A percentile compares a stretch with the other conserved stretches of the same genome.
phyloP scores from a whole-genome alignment of 92 coral and sea anemone species.

The Palythoa heliodiscus region DNA sequence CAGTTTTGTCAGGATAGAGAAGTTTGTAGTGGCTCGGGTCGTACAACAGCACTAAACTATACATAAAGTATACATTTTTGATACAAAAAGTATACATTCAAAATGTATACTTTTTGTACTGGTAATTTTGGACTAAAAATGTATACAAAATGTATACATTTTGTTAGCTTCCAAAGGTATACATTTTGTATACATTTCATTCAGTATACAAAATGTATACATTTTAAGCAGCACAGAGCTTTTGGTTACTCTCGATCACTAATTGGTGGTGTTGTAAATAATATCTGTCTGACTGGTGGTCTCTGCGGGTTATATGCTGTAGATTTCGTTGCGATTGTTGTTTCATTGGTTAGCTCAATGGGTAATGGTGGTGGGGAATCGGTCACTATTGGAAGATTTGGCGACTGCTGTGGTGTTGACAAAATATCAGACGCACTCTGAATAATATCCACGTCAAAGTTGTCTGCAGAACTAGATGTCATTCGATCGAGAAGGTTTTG shows the following conservation, averaged over 20 bases:
- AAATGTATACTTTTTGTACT: too few relatives aligned
- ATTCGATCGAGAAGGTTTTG: neutral
- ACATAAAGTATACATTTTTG: too few relatives aligned
- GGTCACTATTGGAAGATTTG: neutral
- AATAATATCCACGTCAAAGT: constrained; percentile 1
- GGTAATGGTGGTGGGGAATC: neutral
- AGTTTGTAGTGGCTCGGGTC: constrained; percentile 54
- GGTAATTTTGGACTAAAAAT: too few relatives aligned
- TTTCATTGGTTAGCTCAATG: constrained; percentile 6
- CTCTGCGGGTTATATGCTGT: constrained; percentile 10
- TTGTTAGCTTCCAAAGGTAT: too few relatives aligned
- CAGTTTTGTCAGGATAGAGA: constrained; percentile 58
- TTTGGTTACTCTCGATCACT: too few relatives aligned
- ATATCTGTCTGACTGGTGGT: too few relatives aligned
- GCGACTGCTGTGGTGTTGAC: neutral
- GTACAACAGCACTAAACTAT: constrained; percentile 54
- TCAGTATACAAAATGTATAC: too few relatives aligned
- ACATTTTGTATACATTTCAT: too few relatives aligned
- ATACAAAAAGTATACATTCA: too few relatives aligned
- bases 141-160: too few relatives aligned
- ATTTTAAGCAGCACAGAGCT: too few relatives aligned
- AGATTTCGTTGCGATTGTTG: neutral
- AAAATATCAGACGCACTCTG: constrained; percentile 1
- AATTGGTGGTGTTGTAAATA: too few relatives aligned
- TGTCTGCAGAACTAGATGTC: neutral